Evolutionary conservation across 2,797 vertebrate genomes (phyloP).

Genomic region (Tokudaia muenninki): DNA sequence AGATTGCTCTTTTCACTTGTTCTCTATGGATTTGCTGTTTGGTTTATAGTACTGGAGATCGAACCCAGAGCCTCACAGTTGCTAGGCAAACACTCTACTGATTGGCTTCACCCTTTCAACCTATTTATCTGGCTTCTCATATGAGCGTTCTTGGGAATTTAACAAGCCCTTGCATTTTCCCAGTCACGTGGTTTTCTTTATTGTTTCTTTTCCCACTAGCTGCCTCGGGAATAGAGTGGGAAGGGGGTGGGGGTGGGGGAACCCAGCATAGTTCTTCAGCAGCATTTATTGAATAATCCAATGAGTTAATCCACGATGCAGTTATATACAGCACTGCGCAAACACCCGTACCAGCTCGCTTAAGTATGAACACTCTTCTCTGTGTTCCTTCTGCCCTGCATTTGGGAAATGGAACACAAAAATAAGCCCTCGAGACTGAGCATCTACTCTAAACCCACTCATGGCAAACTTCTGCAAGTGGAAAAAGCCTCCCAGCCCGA

Average conservation of each 20-base stretch:
- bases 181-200: neutral
- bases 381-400: neutral
- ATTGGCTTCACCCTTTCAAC: constrained; percentile 5
- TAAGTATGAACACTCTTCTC: neutral
- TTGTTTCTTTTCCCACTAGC: constrained; percentile 34
- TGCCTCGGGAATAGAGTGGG: constrained; percentile 48
- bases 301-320: neutral
- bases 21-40: neutral
- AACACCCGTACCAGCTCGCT: neutral
- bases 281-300: constrained; percentile 46
- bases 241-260: neutral
- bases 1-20: neutral
- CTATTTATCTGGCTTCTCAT: constrained; percentile 30
- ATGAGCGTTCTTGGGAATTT: constrained; percentile 37
- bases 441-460: neutral
- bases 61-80: neutral
- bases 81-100: neutral
- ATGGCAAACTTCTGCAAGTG: neutral
- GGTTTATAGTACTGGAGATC: neutral
- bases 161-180: constrained; percentile 43
- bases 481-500: neutral
- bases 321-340: neutral
- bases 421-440: neutral
- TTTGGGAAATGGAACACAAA: constrained; percentile 55
- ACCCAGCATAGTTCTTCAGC: constrained; percentile 4